phyloP scores from a whole-genome alignment of 2,888 invertebrate genomes.

The Carabus problematicus region DNA sequence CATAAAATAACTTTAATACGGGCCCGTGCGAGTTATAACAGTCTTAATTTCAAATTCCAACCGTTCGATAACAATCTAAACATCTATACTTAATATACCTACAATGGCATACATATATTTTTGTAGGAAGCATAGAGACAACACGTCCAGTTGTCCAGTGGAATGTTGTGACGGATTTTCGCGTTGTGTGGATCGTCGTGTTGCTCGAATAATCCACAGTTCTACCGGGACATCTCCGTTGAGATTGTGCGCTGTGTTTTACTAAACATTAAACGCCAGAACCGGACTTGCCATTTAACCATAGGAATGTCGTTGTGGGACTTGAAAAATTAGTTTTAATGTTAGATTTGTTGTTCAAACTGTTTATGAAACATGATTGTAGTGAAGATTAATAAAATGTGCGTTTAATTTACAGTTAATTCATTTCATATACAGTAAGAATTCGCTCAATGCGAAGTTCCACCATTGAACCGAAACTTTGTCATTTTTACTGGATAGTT shows the following conservation, averaged over 20 bases:
- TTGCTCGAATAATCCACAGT: conserved; percentile 1
- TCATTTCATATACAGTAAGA: too few species aligned
- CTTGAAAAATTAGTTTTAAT: not conserved
- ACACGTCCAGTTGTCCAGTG: conserved; percentile 5
- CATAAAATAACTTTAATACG: conserved; percentile 37
- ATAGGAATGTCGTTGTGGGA: not conserved
- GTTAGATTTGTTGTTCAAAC: too few species aligned
- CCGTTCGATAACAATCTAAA: conserved; percentile 38
- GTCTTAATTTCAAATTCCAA: conserved; percentile 41
- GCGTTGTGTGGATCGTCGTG: not conserved
- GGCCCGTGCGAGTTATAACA: conserved; percentile 19
- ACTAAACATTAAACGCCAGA: conserved; percentile 21
- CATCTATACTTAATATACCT: conserved; percentile 41
- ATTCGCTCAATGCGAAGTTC: too few species aligned
- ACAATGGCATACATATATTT: conserved; percentile 33
- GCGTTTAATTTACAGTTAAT: too few species aligned
- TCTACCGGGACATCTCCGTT: conserved; percentile 8
- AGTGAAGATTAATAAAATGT: too few species aligned
- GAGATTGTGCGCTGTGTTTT: conserved; percentile 27
- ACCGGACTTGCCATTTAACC: conserved; percentile 1
- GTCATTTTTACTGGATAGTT: too few species aligned
- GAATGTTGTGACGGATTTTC: not conserved
- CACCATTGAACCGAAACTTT: too few species aligned
- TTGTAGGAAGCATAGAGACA: conserved; percentile 16
- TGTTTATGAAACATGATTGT: too few species aligned